phyloP scores from a whole-genome alignment of 2,888 invertebrate genomes.

The Cryptophagus acutangulus region DNA sequence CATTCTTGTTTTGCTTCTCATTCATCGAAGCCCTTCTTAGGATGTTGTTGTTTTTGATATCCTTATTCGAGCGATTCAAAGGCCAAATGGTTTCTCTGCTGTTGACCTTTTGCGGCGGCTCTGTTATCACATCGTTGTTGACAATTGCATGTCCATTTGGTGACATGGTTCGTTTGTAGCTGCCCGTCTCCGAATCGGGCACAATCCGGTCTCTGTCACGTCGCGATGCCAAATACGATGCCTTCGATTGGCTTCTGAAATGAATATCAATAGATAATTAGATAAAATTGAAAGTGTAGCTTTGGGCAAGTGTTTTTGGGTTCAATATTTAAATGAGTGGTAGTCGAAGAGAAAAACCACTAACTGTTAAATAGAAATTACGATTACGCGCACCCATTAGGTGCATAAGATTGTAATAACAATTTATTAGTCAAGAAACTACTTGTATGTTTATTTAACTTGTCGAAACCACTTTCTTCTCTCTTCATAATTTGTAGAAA shows the following conservation, averaged over 20 bases:
- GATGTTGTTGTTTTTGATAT: constrained; percentile 34
- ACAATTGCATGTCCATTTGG: constrained; percentile 52
- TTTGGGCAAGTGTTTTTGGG: too few relatives aligned
- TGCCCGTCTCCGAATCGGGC: constrained; percentile 67
- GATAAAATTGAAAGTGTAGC: too few relatives aligned
- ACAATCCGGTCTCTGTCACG: constrained; percentile 62
- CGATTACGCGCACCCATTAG: not conserved
- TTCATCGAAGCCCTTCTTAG: constrained; percentile 42
- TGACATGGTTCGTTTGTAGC: constrained; percentile 69
- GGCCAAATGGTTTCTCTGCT: constrained; percentile 41
- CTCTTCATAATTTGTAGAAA: constrained; percentile 27
- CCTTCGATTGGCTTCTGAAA: constrained; percentile 72
- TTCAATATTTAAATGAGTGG: too few relatives aligned
- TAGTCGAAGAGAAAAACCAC: too few relatives aligned
- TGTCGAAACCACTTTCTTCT: constrained; percentile 30
- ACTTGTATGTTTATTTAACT: constrained; percentile 16
- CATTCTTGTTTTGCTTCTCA: constrained; percentile 36
- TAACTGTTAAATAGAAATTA: too few relatives aligned
- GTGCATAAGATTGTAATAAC: constrained; percentile 1
- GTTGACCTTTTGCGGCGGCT: constrained; percentile 33
- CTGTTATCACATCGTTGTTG: constrained; percentile 30
- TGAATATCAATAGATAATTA: constrained; percentile 20
- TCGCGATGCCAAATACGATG: constrained; percentile 68
- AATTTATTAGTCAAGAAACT: constrained; percentile 5
- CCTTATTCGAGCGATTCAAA: constrained; percentile 28